Base-by-base conservation (phyloP, 2,113 vertebrate species). In the Lynx canadensis region DNA sequence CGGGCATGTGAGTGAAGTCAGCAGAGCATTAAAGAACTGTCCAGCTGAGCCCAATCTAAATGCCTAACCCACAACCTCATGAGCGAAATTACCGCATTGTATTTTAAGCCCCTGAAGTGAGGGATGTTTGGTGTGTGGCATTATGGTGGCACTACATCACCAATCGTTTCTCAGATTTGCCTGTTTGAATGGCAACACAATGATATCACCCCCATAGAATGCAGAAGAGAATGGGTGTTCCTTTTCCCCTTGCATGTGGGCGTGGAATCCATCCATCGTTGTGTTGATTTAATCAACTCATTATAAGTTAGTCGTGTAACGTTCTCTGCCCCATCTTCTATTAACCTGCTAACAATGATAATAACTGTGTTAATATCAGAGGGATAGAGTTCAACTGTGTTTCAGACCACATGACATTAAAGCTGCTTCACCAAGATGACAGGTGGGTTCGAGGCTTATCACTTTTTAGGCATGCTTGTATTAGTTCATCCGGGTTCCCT, bases 201-300 rank as follows among this genome's bases (percentile, higher is more conserved):
- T 31, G 21, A 79, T 36, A 38, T 60, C 33, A 36, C 33, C 33
- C 11, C 11, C 12, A 13, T 2, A 36, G 50, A 57, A 52, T 0
- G 36, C 0, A 45, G 33, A 57, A 15, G 19, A 29, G 2, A n/a
- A 14, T 4, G 3, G 7, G 25, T 33, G 11, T 38, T n/a, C 21
- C 5, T n/a, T 92, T n/a, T 25, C 60, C n/a, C n/a, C 10, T 2
- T 15, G 1, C 8, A 0, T 13, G n/a, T 4, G 9, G 4, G 25
- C 23, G 0, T n/a, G n/a, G 15, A 1, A 0, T 73, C 27, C 7
- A 11, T 23, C 45, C 55, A 45, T 7, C 4, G 25, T 73, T 38
- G 18, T 12, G 14, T 50, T 52, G 25, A 38, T 18, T 66, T 8
- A 21, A 25, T 65, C 29, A 55, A 69, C 10, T 3, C 41, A 21